Evolutionary conservation across 1,140 invertebrate species (phyloP).

Genomic region (Pogonognathellus flavescens): DNA sequence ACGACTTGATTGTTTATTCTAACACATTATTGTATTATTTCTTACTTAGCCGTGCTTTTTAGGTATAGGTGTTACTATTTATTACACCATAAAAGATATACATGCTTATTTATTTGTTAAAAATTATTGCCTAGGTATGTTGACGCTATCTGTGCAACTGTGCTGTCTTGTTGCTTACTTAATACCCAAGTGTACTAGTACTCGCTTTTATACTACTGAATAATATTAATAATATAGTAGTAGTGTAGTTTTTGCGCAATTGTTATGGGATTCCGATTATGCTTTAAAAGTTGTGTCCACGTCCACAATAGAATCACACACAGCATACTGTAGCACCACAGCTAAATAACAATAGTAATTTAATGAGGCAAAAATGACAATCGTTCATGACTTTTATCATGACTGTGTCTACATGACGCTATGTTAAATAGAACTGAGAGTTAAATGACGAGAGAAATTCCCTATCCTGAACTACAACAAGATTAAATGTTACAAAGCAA

Average conservation of each 20-base stretch:
- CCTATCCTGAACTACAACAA: slow-evolving; percentile 20
- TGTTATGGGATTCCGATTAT: neutral
- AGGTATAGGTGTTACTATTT: too few species aligned
- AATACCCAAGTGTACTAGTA: neutral
- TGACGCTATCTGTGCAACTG: neutral
- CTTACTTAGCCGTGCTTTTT: too few species aligned
- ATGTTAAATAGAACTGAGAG: slow-evolving; percentile 8
- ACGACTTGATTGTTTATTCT: too few species aligned
- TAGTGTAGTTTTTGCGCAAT: neutral
- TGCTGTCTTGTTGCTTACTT: neutral
- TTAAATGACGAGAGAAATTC: slow-evolving; percentile 34
- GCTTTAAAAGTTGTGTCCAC: slow-evolving; percentile 19
- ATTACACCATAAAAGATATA: too few species aligned
- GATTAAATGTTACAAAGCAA: slow-evolving; percentile 2
- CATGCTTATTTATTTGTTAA: too few species aligned
- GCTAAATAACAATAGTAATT: neutral
- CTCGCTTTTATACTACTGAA: too few species aligned
- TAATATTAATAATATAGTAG: too few species aligned
- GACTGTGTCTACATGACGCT: too few species aligned
- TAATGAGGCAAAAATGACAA: slow-evolving; percentile 22
- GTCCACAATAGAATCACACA: slow-evolving; percentile 15
- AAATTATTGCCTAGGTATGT: too few species aligned
- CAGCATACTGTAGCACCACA: too few species aligned
- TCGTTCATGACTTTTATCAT: slow-evolving; percentile 6
- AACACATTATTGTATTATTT: too few species aligned